phyloP scores from a whole-genome alignment of 2,113 vertebrate species.

The Emydura subglobosa region DNA sequence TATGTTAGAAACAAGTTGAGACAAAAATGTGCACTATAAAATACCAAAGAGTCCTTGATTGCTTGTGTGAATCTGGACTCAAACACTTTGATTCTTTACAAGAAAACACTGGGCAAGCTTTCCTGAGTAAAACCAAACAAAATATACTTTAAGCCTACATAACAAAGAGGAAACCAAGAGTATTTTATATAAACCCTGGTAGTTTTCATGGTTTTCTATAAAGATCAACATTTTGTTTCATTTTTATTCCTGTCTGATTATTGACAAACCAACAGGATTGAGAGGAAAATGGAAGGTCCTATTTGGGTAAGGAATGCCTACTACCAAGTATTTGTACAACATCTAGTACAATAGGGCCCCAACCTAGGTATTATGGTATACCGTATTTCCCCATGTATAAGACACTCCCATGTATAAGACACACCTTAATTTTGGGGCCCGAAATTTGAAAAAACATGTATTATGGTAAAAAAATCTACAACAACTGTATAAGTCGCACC shows the following conservation, averaged over 20 bases:
- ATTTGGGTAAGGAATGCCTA: neutral
- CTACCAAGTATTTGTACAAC: neutral
- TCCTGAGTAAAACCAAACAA: neutral
- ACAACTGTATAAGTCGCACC: too few relatives aligned
- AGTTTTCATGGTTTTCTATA: conserved; percentile 54
- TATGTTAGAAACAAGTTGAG: neutral
- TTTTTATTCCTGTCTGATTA: conserved; percentile 32
- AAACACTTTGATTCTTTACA: neutral
- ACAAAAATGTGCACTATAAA: conserved; percentile 28
- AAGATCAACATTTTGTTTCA: neutral
- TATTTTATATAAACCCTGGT: conserved; percentile 35
- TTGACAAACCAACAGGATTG: conserved; percentile 27
- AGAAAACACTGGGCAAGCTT: neutral
- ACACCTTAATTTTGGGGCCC: too few relatives aligned
- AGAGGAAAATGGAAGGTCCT: neutral
- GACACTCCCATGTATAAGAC: too few relatives aligned
- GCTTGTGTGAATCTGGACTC: conserved; percentile 45
- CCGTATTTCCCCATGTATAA: too few relatives aligned
- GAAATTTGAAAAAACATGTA: too few relatives aligned
- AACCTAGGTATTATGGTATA: neutral
- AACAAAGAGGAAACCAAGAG: conserved; percentile 44
- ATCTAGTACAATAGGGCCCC: neutral
- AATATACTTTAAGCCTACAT: conserved; percentile 22
- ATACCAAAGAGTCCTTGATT: neutral
- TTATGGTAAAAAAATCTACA: too few relatives aligned